Conservation (phyloP, 2,797 vertebrate genomes). For the Enteromius anoplus region DNA sequence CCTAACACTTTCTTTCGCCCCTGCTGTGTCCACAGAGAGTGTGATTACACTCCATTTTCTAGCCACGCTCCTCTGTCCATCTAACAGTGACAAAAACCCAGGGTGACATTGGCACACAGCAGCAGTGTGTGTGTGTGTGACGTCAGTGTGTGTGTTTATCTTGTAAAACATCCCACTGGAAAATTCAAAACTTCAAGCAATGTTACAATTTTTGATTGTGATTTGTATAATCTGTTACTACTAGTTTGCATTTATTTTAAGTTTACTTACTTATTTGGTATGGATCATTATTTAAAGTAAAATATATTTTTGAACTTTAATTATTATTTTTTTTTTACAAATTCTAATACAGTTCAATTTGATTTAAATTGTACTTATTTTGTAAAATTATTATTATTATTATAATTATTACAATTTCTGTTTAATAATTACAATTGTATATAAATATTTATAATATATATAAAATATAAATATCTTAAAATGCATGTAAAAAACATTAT, state of each 20-base stretch:
- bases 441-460: no score
- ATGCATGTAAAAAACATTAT: no score
- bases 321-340: no score
- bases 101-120: constrained; percentile 44
- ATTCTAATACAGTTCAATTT: no score
- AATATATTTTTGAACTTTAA: no score
- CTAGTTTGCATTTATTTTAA: neutral
- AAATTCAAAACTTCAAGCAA: neutral
- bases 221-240: neutral
- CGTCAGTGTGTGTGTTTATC: constrained; percentile 17
- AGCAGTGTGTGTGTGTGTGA: neutral
- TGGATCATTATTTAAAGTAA: no score
- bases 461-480: no score
- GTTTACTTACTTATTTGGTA: no score
- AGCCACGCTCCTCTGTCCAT: constrained; percentile 22
- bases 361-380: no score
- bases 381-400: no score
- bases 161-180: neutral
- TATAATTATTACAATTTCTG: no score
- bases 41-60: constrained; percentile 26
- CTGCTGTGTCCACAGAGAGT: constrained; percentile 32
- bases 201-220: neutral
- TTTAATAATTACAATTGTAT: no score
- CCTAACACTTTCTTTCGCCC: constrained; percentile 1
- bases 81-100: constrained; percentile 46